phyloP scores from a whole-genome alignment of 2,888 invertebrate genomes.

The Tanytarsus gracilentus region DNA sequence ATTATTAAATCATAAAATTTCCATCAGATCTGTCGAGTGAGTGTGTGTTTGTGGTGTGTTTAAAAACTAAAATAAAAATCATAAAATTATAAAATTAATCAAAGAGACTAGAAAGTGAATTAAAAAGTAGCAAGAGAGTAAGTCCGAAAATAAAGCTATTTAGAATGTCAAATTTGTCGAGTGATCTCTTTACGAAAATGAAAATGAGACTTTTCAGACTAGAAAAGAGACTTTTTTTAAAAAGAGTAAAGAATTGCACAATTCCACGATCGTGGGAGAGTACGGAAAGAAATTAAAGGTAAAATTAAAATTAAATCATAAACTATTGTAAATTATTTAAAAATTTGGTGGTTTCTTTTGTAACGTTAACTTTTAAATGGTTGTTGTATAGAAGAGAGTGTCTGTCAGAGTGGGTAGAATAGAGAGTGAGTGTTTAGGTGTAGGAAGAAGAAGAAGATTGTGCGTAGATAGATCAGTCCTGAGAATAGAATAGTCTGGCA shows the following conservation, averaged over 20 bases:
- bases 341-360: constrained; percentile 24
- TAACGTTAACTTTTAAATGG: constrained; percentile 14
- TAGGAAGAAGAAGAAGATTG: background rate
- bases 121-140: background rate
- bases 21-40: no score
- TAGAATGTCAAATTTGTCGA: background rate
- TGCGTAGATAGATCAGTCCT: background rate
- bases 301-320: constrained; percentile 21
- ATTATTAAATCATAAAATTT: no score
- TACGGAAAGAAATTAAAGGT: constrained; percentile 10
- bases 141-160: no score
- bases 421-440: background rate
- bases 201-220: constrained; percentile 19
- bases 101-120: constrained; percentile 24
- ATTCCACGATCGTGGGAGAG: background rate
- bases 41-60: no score
- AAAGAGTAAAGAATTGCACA: no score
- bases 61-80: background rate
- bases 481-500: no score
- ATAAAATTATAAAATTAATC: no score
- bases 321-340: constrained; percentile 29
- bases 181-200: constrained; percentile 9
- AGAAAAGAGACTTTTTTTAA: no score
- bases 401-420: background rate
- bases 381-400: no score